These are phyloP conservation scores for Trissolcus brochymenae DNA, from an alignment of 2,888 invertebrate genomes.

Conservation along the genomic window DNA sequence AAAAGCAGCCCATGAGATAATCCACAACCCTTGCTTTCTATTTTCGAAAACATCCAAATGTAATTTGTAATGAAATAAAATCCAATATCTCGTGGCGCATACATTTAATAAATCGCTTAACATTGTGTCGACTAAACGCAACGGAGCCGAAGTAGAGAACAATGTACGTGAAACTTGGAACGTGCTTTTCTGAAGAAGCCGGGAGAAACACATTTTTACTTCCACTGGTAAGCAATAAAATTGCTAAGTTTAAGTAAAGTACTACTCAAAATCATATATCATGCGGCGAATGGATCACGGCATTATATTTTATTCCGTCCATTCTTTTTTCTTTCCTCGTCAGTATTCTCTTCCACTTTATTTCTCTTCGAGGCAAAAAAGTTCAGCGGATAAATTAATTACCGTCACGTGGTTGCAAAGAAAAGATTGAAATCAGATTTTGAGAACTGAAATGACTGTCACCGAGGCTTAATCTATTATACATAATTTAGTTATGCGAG, in stretches of 20 bases:
- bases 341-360: conserved; percentile 5
- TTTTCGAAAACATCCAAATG: background rate
- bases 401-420: no score
- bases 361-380: background rate
- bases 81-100: background rate
- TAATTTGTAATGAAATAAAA: no score
- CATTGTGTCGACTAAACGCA: conserved; percentile 25
- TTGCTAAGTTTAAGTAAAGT: conserved; percentile 53
- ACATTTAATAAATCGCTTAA: conserved; percentile 44
- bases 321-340: conserved; percentile 1
- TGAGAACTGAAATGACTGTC: no score
- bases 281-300: conserved; percentile 16
- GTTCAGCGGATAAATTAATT: no score
- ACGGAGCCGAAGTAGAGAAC: conserved; percentile 46
- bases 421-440: no score
- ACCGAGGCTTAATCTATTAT: no score
- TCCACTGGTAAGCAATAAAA: conserved; percentile 45
- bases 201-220: conserved; percentile 51
- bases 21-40: no score
- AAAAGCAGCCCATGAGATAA: no score
- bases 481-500: background rate
- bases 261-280: conserved; percentile 42
- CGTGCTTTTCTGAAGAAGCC: conserved; percentile 29
- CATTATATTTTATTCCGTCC: conserved; percentile 7
- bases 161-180: conserved; percentile 43